Evolutionary conservation across 1,140 invertebrate species (phyloP).

Genomic region (Bradysia coprophila): DNA sequence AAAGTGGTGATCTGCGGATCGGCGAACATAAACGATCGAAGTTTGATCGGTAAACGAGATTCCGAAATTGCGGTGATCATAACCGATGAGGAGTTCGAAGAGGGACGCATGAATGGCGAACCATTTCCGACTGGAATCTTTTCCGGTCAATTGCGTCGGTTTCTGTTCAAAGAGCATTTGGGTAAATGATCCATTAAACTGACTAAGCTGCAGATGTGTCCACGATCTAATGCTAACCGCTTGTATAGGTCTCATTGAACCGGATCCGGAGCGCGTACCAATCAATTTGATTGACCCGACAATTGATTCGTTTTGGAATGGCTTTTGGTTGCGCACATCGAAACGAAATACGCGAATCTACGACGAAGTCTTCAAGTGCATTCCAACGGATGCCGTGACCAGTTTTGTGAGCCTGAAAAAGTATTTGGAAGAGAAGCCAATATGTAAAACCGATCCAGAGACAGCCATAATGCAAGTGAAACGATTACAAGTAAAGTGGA

Average conservation of each 20-base stretch:
- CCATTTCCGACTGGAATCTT: constrained; percentile 66
- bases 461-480: constrained; percentile 47
- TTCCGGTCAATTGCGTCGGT: constrained; percentile 63
- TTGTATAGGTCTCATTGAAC: constrained; percentile 31
- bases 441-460: constrained; percentile 47
- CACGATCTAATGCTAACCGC: too few species aligned
- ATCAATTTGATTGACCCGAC: constrained; percentile 55
- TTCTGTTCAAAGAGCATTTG: constrained; percentile 83
- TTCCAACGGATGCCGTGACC: constrained; percentile 62
- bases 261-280: constrained; percentile 24
- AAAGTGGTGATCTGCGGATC: constrained; percentile 82
- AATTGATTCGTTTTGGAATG: constrained; percentile 56
- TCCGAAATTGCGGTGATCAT: constrained; percentile 85
- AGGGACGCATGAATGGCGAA: constrained; percentile 61
- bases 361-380: constrained; percentile 72
- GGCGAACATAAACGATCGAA: constrained; percentile 95
- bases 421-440: constrained; percentile 42
- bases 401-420: constrained; percentile 53
- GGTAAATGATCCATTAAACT: constrained; percentile 25
- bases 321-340: constrained; percentile 62
- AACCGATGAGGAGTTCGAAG: constrained; percentile 57
- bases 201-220: too few species aligned
- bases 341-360: constrained; percentile 66
- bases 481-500: constrained; percentile 38
- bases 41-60: constrained; percentile 78